Base-by-base conservation (phyloP, 2,888 invertebrate genomes). In the Isoperla grammatica region DNA sequence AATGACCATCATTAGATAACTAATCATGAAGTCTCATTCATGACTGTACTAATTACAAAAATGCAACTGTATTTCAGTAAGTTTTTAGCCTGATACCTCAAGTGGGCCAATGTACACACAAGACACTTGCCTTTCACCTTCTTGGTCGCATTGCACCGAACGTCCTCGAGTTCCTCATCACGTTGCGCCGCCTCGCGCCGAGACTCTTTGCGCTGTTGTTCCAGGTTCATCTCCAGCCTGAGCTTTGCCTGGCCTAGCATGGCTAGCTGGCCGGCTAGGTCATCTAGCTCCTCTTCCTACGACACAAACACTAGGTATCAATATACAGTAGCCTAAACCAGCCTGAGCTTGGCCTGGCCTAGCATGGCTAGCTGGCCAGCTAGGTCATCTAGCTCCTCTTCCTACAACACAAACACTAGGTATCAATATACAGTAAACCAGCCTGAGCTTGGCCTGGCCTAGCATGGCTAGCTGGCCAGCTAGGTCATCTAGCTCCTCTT, bases 141-240 rank as follows among this genome's bases (percentile, higher is more conserved):
- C 77, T 96, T 96, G 71, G 92, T 88, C 3, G 93, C 87, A 69
- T 88, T 88, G 64, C 90, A 90, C 13, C 96, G 81, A 29, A 90
- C 86, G 69, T 96, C 95, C 71, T 97, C 96, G 71, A 95, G 78
- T 73, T 97, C 97, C 67, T 95, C 93, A 68, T 97, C 97, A 5
- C 94, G 81, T 67, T 91, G 89, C 64, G 92, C 90, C 37, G 93
- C 83, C 71, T 97, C 96, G 60, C 92, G 85, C 9, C 91, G 83
- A 66, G 91, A 86, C 69, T 95, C 93, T 72, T 96, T 95, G 50
- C 95, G 84, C 74, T 90, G 86, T 67, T 94, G 93, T 72, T 97
- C 96, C 67, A 95, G 75, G 45, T 88, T 82, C 96, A 97, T 96
- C 76, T 97, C 95, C 65, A 97, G 78, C 1, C 95, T 83, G 22